Evolutionary conservation across 2,113 vertebrate genomes (phyloP), one percentile per base, ranked within the genome.

Genomic region (Elachura formosa): DNA sequence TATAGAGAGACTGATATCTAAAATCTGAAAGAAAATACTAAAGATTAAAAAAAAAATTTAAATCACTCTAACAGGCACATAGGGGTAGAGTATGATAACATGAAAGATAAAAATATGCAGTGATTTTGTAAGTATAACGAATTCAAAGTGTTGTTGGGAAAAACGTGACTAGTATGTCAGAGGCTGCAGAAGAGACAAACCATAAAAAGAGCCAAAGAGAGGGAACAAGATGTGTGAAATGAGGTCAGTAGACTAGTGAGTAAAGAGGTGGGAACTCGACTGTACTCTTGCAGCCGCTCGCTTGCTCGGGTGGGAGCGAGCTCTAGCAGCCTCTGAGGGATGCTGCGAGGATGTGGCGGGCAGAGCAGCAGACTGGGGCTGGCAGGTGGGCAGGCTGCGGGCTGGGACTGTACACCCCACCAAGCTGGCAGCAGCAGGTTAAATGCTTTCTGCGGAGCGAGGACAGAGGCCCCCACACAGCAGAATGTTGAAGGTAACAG

Each of bases 121-220:
- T 0, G 0, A 10, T 41, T 80, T 64, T 46, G 1, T 24, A 89
- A 68, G 8, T 25, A 25, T 22, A 79, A 49, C 3, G n/a, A 54
- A 82, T 56, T 84, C 34, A 87, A 82, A 85, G 10, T 40, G n/a
- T 14, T 84, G 52, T 54, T 45, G 20, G 26, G 31, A 14, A 82
- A 64, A 78, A 55, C 11, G 2, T 59, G 40, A 82, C 56, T 52
- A 54, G 31, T n/a, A 79, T 33, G 69, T 81, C 59, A 38, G 66
- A 69, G 14, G 36, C 63, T 85, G 71, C 81, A 84, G 84, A 95
- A 59, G 38, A 85, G 89, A 46, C 43, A 86, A 88, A 56, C 58
- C 64, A 69, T 43, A 58, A 95, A 90, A 78, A 73, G 31, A 68
- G 36, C 28, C 4, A 9, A 24, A 45, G 66, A 54, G 79, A 84